Base-by-base conservation (phyloP, 2,797 vertebrate species). In the Falco biarmicus region DNA sequence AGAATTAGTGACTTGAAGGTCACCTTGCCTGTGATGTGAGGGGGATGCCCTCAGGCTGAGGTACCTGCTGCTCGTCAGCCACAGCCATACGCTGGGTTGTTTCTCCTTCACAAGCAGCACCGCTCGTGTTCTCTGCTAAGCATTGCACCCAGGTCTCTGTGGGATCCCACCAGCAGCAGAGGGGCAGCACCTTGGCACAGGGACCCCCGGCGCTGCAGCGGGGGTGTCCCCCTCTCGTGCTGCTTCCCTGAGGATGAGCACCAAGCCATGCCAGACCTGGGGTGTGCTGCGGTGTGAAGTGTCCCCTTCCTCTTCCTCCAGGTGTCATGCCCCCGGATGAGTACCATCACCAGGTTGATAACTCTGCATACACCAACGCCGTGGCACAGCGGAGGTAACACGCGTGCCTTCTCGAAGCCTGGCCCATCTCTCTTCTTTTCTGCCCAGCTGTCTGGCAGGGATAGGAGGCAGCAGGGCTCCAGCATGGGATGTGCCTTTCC, bases 291-390 rank as follows among this genome's bases (percentile, higher is more conserved):
- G 4, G 37, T 18, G 15, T 13, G 6, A 73, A 14, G 39, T 12
- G 3, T 53, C 59, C 50, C 69, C 69, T 32, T 65, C 19, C 69
- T 60, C 15, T 87, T 59, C 75, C 89, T 53, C 10, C 90, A 99
- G 99, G 99, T 96, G 99, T 99, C 94, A 99, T 99, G 98, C 99
- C 99, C 47, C 99, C 99, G 0, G 99, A 99, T 39, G 99, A 99
- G 93, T 99, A 99, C 94, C 98, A 99, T 66, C 66, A 82, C 69
- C 98, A 92, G 37, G 98, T 99, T 5, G 97, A 98, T 95, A 98
- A 99, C 98, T 99, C 99, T 0, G 99, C 98, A 47, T 99, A 99
- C 97, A 99, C 99, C 97, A 99, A 99, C 53, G 98, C 98, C 13
- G 96, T 99, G 97, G 99, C 98, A 70, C 99, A 96, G 97, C 97